Base-by-base conservation (phyloP, 2,797 vertebrate genomes). In the Dallia pectoralis region DNA sequence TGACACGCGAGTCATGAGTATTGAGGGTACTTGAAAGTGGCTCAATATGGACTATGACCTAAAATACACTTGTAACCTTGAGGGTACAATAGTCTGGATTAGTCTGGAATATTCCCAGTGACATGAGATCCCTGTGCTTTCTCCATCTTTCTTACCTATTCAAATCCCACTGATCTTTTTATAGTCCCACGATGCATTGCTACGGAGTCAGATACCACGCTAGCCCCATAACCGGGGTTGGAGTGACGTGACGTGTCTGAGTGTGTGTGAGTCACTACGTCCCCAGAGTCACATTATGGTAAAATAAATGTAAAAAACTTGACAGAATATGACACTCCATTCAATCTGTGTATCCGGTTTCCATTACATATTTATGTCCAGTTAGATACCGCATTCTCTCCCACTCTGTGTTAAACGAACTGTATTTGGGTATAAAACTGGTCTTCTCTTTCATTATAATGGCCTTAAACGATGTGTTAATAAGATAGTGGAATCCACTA, bases 171-270 rank as follows among this genome's bases (percentile, higher is more conserved):
- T 7, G 30, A 29, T 82, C 76, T 87, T 85, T 86, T 85, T 80
- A 80, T 89, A 87, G 81, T 44, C 67, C 64, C 76, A 81, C 5
- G 19, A 73, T 70, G 75, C 80, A 84, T 85, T 79, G 71, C 82
- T 72, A 30, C 22, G 69, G 76, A 77, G 76, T 87, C 83, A 81
- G 79, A 77, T 74, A 76, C 70, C 78, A 73, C 3, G 25, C n/a
- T 15, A 67, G 74, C n/a, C 48, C 59, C 68, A 56, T 1, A 4
- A 15, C 25, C 7, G 5, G 65, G 63, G 19, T 9, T 64, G 40
- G 40, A 51, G 40, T 75, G 66, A 79, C 30, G 30, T 18, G 16
- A 65, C 4, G 48, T n/a, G n/a, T n/a, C n/a, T n/a, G 25, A 32
- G 53, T 27, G 19, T 69, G 44, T 69, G 19, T 62, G 32, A 29